A percentile compares a stretch with the other conserved stretches of the same genome.
These are phyloP conservation scores for Anas bahamensis DNA, from an alignment of 2,797 vertebrate genomes.

Conservation along the genomic window DNA sequence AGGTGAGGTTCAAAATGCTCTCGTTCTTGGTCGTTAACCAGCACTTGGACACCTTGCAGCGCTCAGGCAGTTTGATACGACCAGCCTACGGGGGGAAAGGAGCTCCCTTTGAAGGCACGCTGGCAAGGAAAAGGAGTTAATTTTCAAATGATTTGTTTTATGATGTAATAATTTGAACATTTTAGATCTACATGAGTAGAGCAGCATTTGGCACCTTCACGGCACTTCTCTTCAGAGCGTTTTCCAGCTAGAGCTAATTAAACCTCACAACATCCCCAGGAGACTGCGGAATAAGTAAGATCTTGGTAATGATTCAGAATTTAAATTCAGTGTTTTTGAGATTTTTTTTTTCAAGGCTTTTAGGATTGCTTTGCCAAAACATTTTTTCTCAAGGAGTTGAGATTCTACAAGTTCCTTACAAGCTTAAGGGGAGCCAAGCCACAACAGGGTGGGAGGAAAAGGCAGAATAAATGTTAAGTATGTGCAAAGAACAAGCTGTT, in stretches of 20 bases:
- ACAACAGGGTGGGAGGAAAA: neutral
- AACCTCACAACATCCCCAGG: conserved; percentile 30
- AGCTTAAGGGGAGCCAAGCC: neutral
- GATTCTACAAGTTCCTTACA: neutral
- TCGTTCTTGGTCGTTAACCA: neutral
- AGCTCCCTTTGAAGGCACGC: neutral
- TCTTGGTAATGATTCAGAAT: conserved; percentile 50
- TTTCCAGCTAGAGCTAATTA: conserved; percentile 58
- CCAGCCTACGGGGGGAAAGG: neutral
- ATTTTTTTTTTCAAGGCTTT: neutral
- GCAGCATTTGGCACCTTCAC: conserved; percentile 19
- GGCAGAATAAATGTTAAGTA: neutral
- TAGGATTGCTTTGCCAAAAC: conserved; percentile 16
- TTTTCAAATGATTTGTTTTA: conserved; percentile 32
- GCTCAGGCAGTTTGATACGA: neutral
- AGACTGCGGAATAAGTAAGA: conserved; percentile 30
- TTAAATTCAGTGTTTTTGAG: conserved; percentile 27
- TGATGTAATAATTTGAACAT: conserved; percentile 24
- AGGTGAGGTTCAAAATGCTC: neutral
- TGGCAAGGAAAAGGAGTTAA: conserved; percentile 35
- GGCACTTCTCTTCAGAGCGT: neutral
- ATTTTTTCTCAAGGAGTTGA: neutral
- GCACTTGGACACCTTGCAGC: neutral
- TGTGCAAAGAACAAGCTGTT: neutral
- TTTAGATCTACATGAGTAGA: neutral